Base-by-base conservation (phyloP, 2,888 invertebrate species). In the Agonopterix alstromeriana region DNA sequence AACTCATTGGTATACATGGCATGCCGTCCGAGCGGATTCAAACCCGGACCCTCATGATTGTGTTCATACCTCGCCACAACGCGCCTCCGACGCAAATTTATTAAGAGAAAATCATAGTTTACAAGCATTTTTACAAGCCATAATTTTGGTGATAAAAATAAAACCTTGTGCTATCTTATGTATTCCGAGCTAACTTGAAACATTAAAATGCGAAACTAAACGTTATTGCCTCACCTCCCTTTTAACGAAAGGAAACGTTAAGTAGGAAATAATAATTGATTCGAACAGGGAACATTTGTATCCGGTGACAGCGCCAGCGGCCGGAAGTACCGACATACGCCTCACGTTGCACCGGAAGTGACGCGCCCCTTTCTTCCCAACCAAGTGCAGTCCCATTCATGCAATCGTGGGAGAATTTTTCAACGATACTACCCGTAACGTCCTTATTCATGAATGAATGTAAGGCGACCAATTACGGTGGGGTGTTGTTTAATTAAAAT, bases 231-330 rank as follows among this genome's bases (percentile, higher is more conserved):
- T 60, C 64, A 64, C 63, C 62, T 58, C 51, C 47, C 47, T 66
- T 66, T 61, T 60, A 60, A 58, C 48, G 62, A 75, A 74, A 77
- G 82, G 81, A 82, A 82, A 73, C 76, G 68, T 72, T 77, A 78
- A 77, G 77, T 78, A 81, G 82, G 82, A 83, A 85, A 83, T 78
- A 80, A 81, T 82, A 84, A 85, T 84, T 82, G 79, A 80, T 76
- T 60, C 72, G 69, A 77, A 73, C 74, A 74, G 77, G 77, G 77
- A 79, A 77, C 83, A 79, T 68, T 64, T 72, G 78, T 75, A 75
- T 86, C 86, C 86, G 81, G 76, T 70, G 79, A 67, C 67, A 63
- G 61, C 58, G 79, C 66, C 67, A 63, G 61, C 58, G 65, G 64
- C 63, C 73, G 83, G 84, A 82, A 85, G 81, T 79, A 76, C 65